phyloP scores from a whole-genome alignment of 2,888 invertebrate genomes.

The Dilophus febrilis region DNA sequence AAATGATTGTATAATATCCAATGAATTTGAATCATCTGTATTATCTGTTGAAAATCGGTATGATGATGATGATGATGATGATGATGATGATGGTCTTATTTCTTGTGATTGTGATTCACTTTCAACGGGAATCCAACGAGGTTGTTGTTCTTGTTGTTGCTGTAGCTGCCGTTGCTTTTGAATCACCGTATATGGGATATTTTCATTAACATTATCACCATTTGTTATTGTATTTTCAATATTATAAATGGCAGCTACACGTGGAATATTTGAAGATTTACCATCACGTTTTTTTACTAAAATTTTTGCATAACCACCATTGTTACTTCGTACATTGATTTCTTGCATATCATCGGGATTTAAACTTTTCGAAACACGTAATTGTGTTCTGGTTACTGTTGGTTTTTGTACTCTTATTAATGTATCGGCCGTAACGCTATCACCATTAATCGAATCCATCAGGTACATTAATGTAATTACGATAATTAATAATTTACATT shows the following conservation, averaged over 20 bases:
- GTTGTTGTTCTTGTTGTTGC: conserved; percentile 22
- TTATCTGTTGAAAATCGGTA: not conserved
- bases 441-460: no score
- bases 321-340: conserved; percentile 55
- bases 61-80: conserved; percentile 5
- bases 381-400: conserved; percentile 50
- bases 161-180: conserved; percentile 12
- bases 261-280: conserved; percentile 28
- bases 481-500: no score
- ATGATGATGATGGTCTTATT: conserved; percentile 15
- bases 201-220: conserved; percentile 7
- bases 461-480: no score
- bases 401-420: conserved; percentile 21
- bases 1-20: conserved; percentile 13
- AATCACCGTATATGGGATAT: no score
- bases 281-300: conserved; percentile 54
- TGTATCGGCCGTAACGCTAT: no score
- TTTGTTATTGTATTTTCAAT: conserved; percentile 6
- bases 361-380: conserved; percentile 59
- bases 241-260: conserved; percentile 1
- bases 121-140: conserved; percentile 23
- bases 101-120: conserved; percentile 14
- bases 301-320: conserved; percentile 58
- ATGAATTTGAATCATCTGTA: conserved; percentile 9
- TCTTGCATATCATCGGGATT: conserved; percentile 63